Percentiles rank a stretch among this genome's conserved stretches.
These are phyloP conservation scores for Oncorhynchus keta DNA, from an alignment of 2,113 vertebrate genomes.

Conservation along the genomic window DNA sequence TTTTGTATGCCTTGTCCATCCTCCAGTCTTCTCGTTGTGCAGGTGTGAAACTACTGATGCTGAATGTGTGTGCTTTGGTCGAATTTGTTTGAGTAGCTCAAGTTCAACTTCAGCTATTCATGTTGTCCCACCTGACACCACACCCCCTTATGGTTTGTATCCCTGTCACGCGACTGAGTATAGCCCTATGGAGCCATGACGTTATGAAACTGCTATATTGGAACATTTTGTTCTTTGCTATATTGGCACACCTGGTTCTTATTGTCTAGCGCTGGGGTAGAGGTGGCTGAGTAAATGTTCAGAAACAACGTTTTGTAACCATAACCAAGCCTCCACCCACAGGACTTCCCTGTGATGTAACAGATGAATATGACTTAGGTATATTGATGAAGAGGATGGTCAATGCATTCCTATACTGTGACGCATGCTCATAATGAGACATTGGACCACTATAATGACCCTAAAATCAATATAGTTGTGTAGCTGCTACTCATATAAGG, in stretches of 20 bases:
- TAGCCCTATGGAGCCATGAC: background rate
- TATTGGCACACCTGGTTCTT: constrained; percentile 50
- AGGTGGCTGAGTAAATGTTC: background rate
- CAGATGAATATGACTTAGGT: no score
- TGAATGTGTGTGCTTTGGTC: background rate
- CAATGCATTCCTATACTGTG: no score
- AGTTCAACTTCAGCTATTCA: constrained; percentile 39
- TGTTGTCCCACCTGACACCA: constrained; percentile 60
- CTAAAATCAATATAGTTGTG: no score
- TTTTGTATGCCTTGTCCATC: constrained; percentile 70
- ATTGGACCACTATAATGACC: no score
- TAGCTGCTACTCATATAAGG: no score
- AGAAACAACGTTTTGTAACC: background rate
- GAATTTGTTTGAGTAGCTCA: constrained; percentile 17
- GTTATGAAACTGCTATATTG: constrained; percentile 39
- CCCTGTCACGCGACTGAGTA: constrained; percentile 52
- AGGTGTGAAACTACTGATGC: constrained; percentile 33
- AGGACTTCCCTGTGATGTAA: no score
- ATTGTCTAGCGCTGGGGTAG: constrained; percentile 21
- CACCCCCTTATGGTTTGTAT: constrained; percentile 43
- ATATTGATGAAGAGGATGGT: no score
- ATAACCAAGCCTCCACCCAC: background rate
- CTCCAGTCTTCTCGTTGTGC: constrained; percentile 18
- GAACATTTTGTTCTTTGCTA: constrained; percentile 15
- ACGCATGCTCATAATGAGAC: no score